These are phyloP conservation scores for Lasioglossum albipes DNA, from an alignment of 1,140 invertebrate genomes.

Conservation along the genomic window DNA sequence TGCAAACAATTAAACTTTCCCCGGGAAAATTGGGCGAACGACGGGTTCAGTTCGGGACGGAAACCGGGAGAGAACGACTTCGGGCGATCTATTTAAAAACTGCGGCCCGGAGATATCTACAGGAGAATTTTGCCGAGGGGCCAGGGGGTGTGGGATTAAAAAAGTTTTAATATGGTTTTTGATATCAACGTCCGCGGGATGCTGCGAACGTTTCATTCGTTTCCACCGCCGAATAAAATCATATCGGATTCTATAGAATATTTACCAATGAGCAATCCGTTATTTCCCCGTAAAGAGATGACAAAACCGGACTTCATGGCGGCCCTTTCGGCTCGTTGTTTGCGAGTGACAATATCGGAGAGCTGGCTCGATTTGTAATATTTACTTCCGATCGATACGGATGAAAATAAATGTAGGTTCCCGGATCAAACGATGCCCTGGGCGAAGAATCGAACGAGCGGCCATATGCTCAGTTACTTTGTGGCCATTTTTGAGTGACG, in stretches of 20 bases:
- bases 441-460: too few relatives aligned
- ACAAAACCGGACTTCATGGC: too few relatives aligned
- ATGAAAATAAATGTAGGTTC: too few relatives aligned
- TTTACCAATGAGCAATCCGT: neutral
- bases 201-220: neutral
- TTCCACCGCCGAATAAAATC: neutral
- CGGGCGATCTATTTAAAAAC: constrained; percentile 16
- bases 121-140: neutral
- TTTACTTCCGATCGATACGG: too few relatives aligned
- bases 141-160: neutral
- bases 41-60: neutral
- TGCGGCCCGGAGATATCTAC: neutral
- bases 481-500: too few relatives aligned
- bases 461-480: too few relatives aligned
- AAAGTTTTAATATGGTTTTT: constrained; percentile 22
- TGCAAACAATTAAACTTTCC: constrained; percentile 17
- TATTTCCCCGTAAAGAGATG: neutral
- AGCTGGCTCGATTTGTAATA: neutral
- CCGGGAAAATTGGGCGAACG: neutral
- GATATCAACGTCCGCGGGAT: neutral
- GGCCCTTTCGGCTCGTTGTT: too few relatives aligned
- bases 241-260: neutral
- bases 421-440: too few relatives aligned
- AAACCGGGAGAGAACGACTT: neutral
- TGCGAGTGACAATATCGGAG: too few relatives aligned